Base-by-base conservation (phyloP, 1,140 invertebrate genomes). In the Drosophila aff. region DNA sequence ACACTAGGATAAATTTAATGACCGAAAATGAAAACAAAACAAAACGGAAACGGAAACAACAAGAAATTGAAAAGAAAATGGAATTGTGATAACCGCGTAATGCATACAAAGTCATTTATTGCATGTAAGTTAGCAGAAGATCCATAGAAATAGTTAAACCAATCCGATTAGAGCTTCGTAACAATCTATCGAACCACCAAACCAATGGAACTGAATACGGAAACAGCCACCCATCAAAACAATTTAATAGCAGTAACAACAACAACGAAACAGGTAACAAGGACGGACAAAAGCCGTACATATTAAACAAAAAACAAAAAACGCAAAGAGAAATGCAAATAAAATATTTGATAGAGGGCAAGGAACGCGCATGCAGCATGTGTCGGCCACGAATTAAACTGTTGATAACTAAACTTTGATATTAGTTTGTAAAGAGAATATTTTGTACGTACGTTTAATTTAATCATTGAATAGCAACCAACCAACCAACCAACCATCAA, bases 341-440 rank as follows among this genome's bases (percentile, higher is more conserved):
- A 18, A 55, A 57, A 63, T 57, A 76, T 52, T 44, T 38, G 46
- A 40, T 23, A 57, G 93, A 92, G 90, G 92, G 82, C 81, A 91
- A 83, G 79, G 72, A 82, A 87, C 91, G 59, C 96, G 86, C 85
- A 85, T 90, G 85, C 58, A 73, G 77, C 84, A 89, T 87, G 85
- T 78, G 81, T 60, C 59, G 74, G 66, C 74, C 76, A 87, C 74
- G 68, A 92, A 92, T 91, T 91, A 91, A 92, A 92, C 91, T 92
- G 91, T 91, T 92, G 91, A 92, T 92, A 92, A 85, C 75, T 96
- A 96, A 95, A 97, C 97, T 96, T 97, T 93, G 97, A 95, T 92
- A 97, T 97, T 95, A 98, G 98, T 92, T 98, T 98, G 79, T 90
- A 85, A 89, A 90, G 50, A 68, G 66, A 75, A 82, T 85, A 83